phyloP scores from a whole-genome alignment of 2,113 vertebrate species.

The Muntiacus muntjak region DNA sequence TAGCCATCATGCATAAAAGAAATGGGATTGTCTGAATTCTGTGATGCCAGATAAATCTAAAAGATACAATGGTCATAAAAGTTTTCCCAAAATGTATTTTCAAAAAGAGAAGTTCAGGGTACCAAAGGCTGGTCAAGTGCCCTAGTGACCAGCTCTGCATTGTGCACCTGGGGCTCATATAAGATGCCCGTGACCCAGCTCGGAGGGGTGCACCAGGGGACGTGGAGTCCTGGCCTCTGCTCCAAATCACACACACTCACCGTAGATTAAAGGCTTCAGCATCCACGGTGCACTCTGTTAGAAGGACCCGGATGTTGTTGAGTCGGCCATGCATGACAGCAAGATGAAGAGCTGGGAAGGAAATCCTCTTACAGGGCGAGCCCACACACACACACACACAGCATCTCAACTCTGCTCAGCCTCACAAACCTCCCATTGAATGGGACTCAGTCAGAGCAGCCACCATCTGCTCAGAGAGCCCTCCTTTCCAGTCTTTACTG shows the following conservation, averaged over 20 bases:
- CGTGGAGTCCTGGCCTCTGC: not conserved
- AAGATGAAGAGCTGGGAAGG: conserved; percentile 90
- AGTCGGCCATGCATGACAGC: conserved; percentile 98
- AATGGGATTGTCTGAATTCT: not conserved
- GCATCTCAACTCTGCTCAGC: not conserved
- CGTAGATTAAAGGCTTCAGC: conserved; percentile 97
- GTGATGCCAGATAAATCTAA: not conserved
- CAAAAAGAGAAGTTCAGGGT: not conserved
- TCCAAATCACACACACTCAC: conserved; percentile 72
- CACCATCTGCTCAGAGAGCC: not conserved
- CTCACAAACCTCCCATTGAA: not conserved
- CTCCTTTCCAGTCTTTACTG: not conserved
- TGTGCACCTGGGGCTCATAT: accelerated
- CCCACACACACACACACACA: not conserved
- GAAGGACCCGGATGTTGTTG: conserved; percentile 93
- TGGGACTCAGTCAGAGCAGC: not conserved
- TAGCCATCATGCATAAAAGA: not conserved
- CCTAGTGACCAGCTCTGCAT: not conserved
- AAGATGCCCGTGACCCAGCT: not conserved
- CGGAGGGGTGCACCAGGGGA: not conserved
- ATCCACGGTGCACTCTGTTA: conserved; percentile 96
- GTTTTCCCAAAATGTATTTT: not conserved
- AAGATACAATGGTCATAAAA: not conserved
- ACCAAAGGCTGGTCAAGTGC: not conserved
- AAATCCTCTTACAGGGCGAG: not conserved